Evolutionary conservation across 2,797 vertebrate species (phyloP), one percentile per base, ranked within the genome.

Genomic region (Lepidocolaptes lacrymiger): DNA sequence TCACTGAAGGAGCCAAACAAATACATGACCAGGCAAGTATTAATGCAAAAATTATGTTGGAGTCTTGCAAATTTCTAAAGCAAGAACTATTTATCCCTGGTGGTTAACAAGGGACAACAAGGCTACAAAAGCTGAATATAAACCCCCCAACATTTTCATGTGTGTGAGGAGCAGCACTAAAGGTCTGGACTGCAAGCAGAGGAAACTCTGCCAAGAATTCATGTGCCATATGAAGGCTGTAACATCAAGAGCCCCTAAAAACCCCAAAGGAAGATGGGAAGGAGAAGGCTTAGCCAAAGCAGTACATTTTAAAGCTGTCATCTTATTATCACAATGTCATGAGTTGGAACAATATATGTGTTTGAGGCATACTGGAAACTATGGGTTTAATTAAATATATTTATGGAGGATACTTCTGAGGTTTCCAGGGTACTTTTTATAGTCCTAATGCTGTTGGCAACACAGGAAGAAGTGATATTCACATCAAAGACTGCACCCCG

Each of bases 251-350:
- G 89, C 37, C 85, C 51, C 56, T 76, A 74, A 63, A 73, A 91
- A 89, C 67, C 72, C 94, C 79, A 61, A 83, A 83, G 51, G 84
- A 79, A 89, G 73, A 89, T 68, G 54, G 86, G 54, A 93, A 96
- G 84, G 61, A 94, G 76, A 91, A 76, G 73, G n/a, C 67, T 94
- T 88, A 94, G 90, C 85, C 93, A 95, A 95, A 88, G 78, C 61
- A 46, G 72, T 66, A 39, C 3, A 17, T 88, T 95, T 91, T 75
- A 93, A 93, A 96, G 67, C 90, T 95, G 94, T 94, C 94, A 91
- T 91, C 88, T 81, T 93, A 93, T 96, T 86, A 94, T 94, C 95
- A 85, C 90, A 73, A 8, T 96, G 94, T 88, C 95, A 93, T 4
- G 36, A 91, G 73, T 2, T 93, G 93, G 90, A 97, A 93, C 28